A percentile compares a stretch with the other conserved stretches of the same genome.
Evolutionary conservation across 2,113 vertebrate species (phyloP).

Genomic region (Microcebus lehilahytsara): DNA sequence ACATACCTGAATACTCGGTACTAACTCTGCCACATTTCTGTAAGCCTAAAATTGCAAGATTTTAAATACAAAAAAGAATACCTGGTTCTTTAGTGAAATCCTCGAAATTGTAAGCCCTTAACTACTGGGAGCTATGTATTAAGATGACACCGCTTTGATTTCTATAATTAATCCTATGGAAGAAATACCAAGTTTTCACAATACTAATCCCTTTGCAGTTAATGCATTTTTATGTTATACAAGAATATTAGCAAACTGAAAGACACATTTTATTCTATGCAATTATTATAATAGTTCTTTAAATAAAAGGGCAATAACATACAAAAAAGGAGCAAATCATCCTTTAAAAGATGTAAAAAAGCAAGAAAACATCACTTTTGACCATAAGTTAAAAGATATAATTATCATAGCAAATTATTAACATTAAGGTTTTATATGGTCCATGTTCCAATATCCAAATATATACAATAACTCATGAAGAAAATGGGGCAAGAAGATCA

Average conservation of each 20-base stretch:
- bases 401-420: not conserved
- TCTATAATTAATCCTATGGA: conserved; percentile 1
- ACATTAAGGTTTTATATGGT: not conserved
- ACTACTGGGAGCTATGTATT: not conserved
- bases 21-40: not conserved
- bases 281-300: not conserved
- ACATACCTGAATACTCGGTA: not conserved
- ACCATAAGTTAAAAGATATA: not conserved
- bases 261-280: conserved; percentile 17
- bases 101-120: not conserved
- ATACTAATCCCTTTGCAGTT: not conserved
- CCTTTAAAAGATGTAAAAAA: not conserved
- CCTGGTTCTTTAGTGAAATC: not conserved
- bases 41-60: not conserved
- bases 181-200: conserved; percentile 13
- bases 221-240: conserved; percentile 4
- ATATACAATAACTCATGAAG: not conserved
- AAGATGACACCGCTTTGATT: not conserved
- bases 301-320: not conserved
- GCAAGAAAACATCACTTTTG: not conserved
- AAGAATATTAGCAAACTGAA: not conserved
- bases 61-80: not conserved
- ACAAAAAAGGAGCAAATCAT: not conserved
- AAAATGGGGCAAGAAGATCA: not conserved
- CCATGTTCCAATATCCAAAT: not conserved